Evolutionary conservation across 2,797 vertebrate species (phyloP).

Genomic region (Sebastes hubbsi): DNA sequence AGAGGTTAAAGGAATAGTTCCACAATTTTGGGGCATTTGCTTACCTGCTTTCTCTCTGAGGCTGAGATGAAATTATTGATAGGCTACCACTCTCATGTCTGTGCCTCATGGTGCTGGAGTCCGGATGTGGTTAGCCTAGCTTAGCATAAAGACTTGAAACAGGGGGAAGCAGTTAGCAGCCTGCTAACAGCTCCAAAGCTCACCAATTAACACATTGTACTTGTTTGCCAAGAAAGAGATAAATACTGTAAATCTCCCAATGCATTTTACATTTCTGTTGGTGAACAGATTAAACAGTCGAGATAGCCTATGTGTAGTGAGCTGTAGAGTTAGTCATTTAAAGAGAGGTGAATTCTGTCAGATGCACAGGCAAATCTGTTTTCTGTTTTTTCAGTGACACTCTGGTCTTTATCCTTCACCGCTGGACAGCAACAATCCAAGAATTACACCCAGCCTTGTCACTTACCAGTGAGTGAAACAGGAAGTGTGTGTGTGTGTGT

Average conservation of each 20-base stretch:
- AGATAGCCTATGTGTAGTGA: not conserved
- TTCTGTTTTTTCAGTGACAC: not conserved
- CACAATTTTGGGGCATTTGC: not conserved
- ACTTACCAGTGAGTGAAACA: conserved; percentile 24
- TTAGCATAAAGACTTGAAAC: not conserved
- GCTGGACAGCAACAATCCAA: conserved; percentile 8
- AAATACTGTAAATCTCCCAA: not conserved
- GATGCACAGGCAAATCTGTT: not conserved
- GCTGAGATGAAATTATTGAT: not conserved
- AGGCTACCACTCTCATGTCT: not conserved
- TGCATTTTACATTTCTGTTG: not conserved
- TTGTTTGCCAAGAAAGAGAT: not conserved
- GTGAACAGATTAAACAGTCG: no score
- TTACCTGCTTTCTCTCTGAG: not conserved
- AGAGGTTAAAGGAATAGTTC: not conserved
- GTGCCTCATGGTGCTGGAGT: not conserved
- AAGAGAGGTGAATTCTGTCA: not conserved
- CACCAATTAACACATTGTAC: no score
- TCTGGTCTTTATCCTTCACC: not conserved
- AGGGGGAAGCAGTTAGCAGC: not conserved
- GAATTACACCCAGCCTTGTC: conserved; percentile 22
- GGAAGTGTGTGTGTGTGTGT: not conserved
- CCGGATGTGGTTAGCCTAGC: not conserved
- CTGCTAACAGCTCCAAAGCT: not conserved
- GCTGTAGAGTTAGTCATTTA: not conserved